Base-by-base conservation (phyloP, 2,888 invertebrate species). In the Iphiclides podalirius region DNA sequence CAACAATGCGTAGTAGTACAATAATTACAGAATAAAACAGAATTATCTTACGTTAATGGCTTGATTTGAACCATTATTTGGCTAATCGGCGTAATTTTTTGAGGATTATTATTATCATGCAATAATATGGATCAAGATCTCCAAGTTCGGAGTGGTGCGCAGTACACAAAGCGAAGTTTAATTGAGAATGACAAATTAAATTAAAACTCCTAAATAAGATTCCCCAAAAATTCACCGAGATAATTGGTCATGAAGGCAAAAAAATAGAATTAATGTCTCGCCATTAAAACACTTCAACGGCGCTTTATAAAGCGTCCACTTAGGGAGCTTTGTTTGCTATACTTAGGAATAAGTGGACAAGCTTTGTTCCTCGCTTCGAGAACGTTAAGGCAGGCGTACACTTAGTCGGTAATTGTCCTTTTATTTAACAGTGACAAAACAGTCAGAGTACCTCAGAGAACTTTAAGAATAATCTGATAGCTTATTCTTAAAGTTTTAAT, bases 231-330 rank as follows among this genome's bases (percentile, higher is more conserved):
- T 41, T 64, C 59, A 52, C 68, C 59, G 52, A 67, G 74, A 81
- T 81, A 80, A 82, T 80, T 81, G 79, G 72, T 76, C 67, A 72
- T 65, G 70, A 72, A 74, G 70, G 72, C 71, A 75, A 73, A 82
- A 79, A 74, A 79, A 77, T 75, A 68, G 73, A 79, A 81, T 83
- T 76, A 80, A 82, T 81, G 77, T 74, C 75, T 70, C 68, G 71
- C 77, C 79, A 72, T 75, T 76, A 79, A 75, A 81, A 83, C 74
- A 81, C 75, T 79, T 77, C 74, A 75, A 67, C 72, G 68, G 70
- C 67, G 72, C 72, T 72, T 78, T 81, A 82, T 82, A 77, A 81
- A 75, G 78, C 64, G 67, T 60, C 67, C 69, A 73, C 73, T 79
- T 72, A 70, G 66, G 57, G 54, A 6, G 66, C 66, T 75, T 68